These are phyloP conservation scores for Leptopilina myrica DNA, from an alignment of 2,888 invertebrate genomes.

Conservation along the genomic window DNA sequence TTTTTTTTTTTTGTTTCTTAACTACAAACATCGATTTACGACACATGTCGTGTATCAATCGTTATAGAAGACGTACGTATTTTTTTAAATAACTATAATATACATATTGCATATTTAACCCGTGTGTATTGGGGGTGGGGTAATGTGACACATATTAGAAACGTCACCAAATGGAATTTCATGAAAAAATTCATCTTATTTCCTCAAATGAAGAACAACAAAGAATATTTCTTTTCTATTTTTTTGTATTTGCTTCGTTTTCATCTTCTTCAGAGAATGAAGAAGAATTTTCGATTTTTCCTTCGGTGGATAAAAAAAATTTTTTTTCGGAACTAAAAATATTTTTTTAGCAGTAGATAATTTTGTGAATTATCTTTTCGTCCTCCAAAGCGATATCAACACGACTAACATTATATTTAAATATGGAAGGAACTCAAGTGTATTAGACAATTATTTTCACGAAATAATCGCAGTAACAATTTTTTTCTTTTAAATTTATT, in stretches of 20 bases:
- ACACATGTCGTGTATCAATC: constrained; percentile 32
- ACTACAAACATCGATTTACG: constrained; percentile 25
- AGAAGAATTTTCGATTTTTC: too few relatives aligned
- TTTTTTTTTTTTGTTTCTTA: constrained; percentile 35
- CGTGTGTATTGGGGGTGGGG: too few relatives aligned
- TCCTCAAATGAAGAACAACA: too few relatives aligned
- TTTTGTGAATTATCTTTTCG: neutral
- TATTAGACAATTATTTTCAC: constrained; percentile 6
- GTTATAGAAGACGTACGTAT: constrained; percentile 19
- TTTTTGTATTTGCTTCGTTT: neutral
- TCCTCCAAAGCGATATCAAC: constrained; percentile 24
- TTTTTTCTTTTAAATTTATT: neutral
- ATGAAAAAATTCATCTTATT: too few relatives aligned
- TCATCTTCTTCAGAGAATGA: too few relatives aligned
- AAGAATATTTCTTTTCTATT: neutral
- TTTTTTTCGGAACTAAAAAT: too few relatives aligned
- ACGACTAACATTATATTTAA: constrained; percentile 5
- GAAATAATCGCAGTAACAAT: constrained; percentile 6
- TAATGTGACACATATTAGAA: constrained; percentile 25
- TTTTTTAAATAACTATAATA: constrained; percentile 51
- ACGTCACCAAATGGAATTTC: neutral
- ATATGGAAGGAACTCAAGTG: constrained; percentile 14
- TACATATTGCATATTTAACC: constrained; percentile 42
- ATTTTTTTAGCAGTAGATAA: too few relatives aligned
- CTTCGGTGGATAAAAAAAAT: too few relatives aligned